Conservation (phyloP, 2,113 vertebrate species). For the Ceratotherium simum region DNA sequence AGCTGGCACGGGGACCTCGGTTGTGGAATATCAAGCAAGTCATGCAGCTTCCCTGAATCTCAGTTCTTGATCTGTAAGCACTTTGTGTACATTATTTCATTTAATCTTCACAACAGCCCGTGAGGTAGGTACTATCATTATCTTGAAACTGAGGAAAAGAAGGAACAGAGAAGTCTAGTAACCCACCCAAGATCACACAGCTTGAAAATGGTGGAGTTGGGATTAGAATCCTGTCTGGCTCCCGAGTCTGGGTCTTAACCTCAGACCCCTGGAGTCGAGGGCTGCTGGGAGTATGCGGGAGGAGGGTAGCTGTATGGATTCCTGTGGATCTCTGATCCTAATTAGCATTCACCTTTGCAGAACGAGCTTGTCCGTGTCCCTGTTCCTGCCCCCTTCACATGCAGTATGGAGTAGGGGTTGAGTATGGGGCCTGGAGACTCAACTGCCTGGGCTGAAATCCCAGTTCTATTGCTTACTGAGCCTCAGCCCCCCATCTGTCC, state of each 20-base stretch:
- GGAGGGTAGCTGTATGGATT: not conserved
- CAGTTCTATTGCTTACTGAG: not conserved
- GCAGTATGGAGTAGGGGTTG: not conserved
- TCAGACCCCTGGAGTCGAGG: not conserved
- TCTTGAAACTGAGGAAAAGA: not conserved
- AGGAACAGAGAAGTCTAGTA: not conserved
- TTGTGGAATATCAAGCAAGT: fast-evolving
- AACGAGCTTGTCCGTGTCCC: fast-evolving
- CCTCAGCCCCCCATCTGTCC: not conserved
- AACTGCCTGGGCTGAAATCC: not conserved
- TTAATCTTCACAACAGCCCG: not conserved
- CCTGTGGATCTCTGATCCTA: not conserved
- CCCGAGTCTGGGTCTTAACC: not conserved
- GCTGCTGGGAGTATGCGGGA: not conserved
- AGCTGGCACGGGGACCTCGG: fast-evolving
- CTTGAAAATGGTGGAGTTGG: not conserved
- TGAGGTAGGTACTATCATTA: not conserved
- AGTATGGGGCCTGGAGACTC: too few species aligned
- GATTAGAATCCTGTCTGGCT: not conserved
- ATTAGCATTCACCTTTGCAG: not conserved
- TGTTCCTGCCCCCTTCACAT: fast-evolving
- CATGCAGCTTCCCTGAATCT: not conserved
- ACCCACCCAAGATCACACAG: not conserved
- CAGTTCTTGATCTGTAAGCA: not conserved
- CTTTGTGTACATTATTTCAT: fast-evolving